Evolutionary conservation across 2,113 vertebrate genomes (phyloP).

Genomic region (Pavo muticus): DNA sequence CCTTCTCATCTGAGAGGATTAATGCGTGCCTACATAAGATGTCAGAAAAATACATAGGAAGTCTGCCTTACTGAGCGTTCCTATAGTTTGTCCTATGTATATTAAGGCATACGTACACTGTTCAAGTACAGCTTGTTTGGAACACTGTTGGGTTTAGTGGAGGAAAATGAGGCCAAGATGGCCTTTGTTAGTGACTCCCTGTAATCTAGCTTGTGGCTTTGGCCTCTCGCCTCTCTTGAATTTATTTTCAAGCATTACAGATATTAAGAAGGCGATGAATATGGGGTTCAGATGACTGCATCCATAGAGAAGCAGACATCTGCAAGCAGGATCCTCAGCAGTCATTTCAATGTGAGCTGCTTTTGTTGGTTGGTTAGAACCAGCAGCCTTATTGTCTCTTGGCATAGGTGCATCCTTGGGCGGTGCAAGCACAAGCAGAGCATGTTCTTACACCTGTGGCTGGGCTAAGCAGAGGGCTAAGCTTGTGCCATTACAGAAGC

Average conservation of each 20-base stretch:
- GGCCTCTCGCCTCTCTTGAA: not conserved
- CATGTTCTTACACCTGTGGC: not conserved
- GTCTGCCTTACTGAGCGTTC: not conserved
- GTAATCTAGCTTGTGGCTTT: not conserved
- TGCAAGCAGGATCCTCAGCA: not conserved
- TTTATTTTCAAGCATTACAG: not conserved
- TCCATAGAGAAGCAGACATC: not conserved
- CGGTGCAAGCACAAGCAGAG: not conserved
- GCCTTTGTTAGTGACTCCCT: not conserved
- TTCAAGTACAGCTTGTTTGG: not conserved
- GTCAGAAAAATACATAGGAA: not conserved
- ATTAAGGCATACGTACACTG: not conserved
- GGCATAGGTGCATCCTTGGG: fast-evolving
- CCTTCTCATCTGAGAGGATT: not conserved
- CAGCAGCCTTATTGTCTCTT: not conserved
- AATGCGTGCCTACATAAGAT: not conserved
- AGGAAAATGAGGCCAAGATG: not conserved
- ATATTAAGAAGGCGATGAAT: not conserved
- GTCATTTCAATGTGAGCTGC: not conserved
- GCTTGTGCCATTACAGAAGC: not conserved
- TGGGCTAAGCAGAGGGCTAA: not conserved
- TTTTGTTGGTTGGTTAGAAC: not conserved
- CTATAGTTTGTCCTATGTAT: fast-evolving
- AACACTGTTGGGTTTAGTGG: not conserved
- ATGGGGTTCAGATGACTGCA: not conserved